Evolutionary conservation across 2,113 vertebrate species (phyloP), one percentile per base, ranked within the genome.

Genomic region (Gallinago paraguaiae): DNA sequence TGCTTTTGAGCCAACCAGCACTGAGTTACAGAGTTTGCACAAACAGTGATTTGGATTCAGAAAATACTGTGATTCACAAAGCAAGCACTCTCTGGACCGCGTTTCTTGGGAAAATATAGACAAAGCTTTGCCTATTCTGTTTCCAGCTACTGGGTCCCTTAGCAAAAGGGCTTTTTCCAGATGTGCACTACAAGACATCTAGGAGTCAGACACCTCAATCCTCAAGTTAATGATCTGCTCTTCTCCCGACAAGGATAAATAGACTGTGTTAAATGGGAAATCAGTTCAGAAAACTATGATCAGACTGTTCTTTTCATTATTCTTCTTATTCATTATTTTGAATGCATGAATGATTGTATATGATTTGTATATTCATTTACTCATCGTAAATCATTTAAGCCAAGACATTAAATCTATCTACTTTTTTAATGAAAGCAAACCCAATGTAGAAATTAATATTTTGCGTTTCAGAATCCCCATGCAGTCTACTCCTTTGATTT

Each of bases 41-140:
- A 72, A 90, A 51, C 6, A 46, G 23, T 31, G 30, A 13, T 67
- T 83, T 81, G 30, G n/a, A 81, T 86, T 80, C 31, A 77, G 45
- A 54, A 93, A 60, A 92, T 25, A 46, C 24, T 14, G n/a, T 53
- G 54, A 80, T 80, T 88, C 60, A 71, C 20, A 50, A 85, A 86
- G 37, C 20, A 90, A 70, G 64, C 19, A 35, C 13, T 27, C 43
- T 67, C 23, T 6, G 7, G 25, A 43, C 6, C 0, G 0, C 23
- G 37, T 80, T 78, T 74, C 60, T 68, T 37, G 28, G 13, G 27
- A 56, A 75, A 94, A 80, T 7, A 10, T n/a, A 69, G 56, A 68
- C 64, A 74, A 76, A 60, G 6, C 20, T 80, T 79, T 92, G 24
- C 33, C 19, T 83, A 10, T 48, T 81, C 33, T 60, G 41, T 77